phyloP scores from a whole-genome alignment of 2,113 vertebrate species.

The Python bivittatus region DNA sequence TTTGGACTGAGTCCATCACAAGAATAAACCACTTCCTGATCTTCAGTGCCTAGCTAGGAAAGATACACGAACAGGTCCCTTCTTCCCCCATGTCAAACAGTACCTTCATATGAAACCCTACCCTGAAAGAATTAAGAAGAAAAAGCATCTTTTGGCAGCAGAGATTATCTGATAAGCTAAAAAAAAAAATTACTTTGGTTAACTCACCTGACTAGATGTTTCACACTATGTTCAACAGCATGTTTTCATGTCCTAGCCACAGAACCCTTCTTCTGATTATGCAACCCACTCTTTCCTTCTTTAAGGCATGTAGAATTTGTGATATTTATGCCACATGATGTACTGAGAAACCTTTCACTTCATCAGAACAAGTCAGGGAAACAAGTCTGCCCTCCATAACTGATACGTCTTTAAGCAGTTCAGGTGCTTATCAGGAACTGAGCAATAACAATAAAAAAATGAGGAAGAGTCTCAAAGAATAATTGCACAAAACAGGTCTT shows the following conservation, averaged over 20 bases:
- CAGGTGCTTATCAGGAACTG: background rate
- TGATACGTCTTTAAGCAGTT: background rate
- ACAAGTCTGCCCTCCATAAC: background rate
- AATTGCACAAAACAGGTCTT: background rate
- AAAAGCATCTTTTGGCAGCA: background rate
- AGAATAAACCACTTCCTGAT: background rate
- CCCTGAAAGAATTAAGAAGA: background rate
- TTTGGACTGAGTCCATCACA: too few relatives aligned
- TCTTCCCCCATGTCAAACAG: background rate
- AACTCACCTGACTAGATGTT: background rate
- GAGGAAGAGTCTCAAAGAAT: background rate
- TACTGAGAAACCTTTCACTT: background rate
- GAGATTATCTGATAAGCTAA: background rate
- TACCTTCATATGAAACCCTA: background rate
- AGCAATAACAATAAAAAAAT: background rate
- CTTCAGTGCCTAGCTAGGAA: background rate
- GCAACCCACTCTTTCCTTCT: background rate
- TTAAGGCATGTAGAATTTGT: background rate
- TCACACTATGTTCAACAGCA: background rate
- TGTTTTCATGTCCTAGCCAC: background rate
- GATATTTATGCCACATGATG: background rate
- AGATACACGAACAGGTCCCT: slow-evolving; percentile 12
- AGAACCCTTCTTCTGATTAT: background rate
- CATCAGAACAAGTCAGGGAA: too few relatives aligned
- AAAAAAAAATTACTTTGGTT: background rate